These are phyloP conservation scores for Myodes glareolus DNA, from an alignment of 2,113 vertebrate species.

Conservation along the genomic window DNA sequence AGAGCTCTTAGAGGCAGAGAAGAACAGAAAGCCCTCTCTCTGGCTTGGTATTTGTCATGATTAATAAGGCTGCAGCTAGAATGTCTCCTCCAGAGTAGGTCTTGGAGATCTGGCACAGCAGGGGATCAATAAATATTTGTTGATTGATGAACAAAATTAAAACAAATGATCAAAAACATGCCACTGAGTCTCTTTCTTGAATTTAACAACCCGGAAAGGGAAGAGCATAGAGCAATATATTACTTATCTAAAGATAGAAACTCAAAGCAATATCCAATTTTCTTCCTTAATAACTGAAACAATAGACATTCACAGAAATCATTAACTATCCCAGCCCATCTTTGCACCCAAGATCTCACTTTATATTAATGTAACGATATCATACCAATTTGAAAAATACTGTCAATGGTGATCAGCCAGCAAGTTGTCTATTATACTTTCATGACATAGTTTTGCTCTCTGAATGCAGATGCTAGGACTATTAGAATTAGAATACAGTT, in stretches of 20 bases:
- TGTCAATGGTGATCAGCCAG: neutral
- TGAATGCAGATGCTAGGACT: neutral
- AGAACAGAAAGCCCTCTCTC: neutral
- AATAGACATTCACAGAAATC: neutral
- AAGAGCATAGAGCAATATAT: neutral
- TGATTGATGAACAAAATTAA: neutral
- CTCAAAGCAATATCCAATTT: neutral
- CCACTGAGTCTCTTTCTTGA: neutral
- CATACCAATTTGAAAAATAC: neutral
- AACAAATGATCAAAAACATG: neutral
- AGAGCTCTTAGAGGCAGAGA: neutral
- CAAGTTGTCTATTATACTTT: neutral
- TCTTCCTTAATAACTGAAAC: neutral
- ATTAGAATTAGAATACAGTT: neutral
- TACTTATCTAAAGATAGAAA: neutral
- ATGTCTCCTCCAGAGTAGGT: neutral
- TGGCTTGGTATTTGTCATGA: neutral
- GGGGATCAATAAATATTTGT: neutral
- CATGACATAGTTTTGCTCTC: neutral
- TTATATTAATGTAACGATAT: neutral
- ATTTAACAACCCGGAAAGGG: neutral
- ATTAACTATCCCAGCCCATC: neutral
- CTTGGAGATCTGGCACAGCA: neutral
- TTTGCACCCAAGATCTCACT: neutral
- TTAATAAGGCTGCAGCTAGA: neutral